These are phyloP conservation scores for Rhegmatorhina hoffmannsi DNA, from an alignment of 2,113 vertebrate genomes.

Conservation along the genomic window DNA sequence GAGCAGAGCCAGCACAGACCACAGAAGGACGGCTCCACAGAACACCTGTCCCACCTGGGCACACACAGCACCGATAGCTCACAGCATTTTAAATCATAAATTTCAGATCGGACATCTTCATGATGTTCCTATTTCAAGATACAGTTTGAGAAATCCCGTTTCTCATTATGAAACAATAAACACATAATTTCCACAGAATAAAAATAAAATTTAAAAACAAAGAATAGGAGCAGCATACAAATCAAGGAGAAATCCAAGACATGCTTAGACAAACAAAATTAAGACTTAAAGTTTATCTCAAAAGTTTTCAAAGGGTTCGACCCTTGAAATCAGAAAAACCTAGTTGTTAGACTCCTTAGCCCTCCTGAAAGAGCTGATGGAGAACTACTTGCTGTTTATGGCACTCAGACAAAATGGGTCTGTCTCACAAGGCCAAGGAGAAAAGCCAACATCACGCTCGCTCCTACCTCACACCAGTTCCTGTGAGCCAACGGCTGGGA, in stretches of 20 bases:
- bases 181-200: neutral
- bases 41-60: rapidly evolving
- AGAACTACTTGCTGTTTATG: neutral
- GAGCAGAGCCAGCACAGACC: neutral
- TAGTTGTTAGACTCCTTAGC: neutral
- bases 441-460: neutral
- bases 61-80: rapidly evolving
- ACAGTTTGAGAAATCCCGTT: neutral
- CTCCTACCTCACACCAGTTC: too few species aligned
- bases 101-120: neutral
- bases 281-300: neutral
- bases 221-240: neutral
- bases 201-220: neutral
- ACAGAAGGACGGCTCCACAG: neutral
- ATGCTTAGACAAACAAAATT: neutral
- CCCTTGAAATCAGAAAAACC: neutral
- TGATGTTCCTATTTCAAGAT: neutral
- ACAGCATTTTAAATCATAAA: neutral
- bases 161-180: neutral
- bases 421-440: neutral
- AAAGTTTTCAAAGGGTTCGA: neutral
- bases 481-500: neutral
- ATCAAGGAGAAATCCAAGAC: neutral
- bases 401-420: rapidly evolving
- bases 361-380: neutral